These are phyloP conservation scores for Scyliorhinus canicula DNA, from an alignment of 2,797 vertebrate species.

Conservation along the genomic window DNA sequence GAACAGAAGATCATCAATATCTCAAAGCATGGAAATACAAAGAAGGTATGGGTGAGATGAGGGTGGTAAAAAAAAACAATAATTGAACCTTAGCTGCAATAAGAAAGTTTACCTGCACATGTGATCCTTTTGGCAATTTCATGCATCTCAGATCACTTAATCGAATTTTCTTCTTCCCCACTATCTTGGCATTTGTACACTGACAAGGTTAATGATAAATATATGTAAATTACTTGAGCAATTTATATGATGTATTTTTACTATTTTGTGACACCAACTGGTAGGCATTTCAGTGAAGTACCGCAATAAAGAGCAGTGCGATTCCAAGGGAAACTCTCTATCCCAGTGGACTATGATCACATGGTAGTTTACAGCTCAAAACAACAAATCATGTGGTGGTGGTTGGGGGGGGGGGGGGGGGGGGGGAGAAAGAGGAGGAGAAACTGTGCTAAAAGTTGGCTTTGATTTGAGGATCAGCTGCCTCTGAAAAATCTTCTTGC, in stretches of 20 bases:
- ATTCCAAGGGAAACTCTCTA: neutral
- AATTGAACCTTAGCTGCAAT: neutral
- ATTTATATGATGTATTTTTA: neutral
- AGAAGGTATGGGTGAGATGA: neutral
- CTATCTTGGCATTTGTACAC: neutral
- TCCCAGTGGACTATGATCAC: too few species aligned
- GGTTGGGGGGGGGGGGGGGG: too few species aligned
- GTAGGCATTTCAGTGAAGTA: neutral
- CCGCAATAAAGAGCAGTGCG: neutral
- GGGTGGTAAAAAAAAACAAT: too few species aligned
- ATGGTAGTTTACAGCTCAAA: too few species aligned
- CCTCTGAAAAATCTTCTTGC: too few species aligned
- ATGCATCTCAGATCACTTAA: neutral
- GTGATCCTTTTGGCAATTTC: constrained; percentile 22
- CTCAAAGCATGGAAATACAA: neutral
- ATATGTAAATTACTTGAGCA: neutral
- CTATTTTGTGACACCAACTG: neutral
- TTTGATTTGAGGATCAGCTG: too few species aligned
- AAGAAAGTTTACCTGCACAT: neutral
- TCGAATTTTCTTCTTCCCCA: neutral
- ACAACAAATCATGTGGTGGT: too few species aligned
- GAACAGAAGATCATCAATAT: neutral
- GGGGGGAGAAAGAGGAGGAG: too few species aligned
- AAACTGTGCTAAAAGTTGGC: too few species aligned
- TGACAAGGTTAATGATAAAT: neutral